phyloP scores from a whole-genome alignment of 2,888 invertebrate genomes.

The Eupithecia insigniata region DNA sequence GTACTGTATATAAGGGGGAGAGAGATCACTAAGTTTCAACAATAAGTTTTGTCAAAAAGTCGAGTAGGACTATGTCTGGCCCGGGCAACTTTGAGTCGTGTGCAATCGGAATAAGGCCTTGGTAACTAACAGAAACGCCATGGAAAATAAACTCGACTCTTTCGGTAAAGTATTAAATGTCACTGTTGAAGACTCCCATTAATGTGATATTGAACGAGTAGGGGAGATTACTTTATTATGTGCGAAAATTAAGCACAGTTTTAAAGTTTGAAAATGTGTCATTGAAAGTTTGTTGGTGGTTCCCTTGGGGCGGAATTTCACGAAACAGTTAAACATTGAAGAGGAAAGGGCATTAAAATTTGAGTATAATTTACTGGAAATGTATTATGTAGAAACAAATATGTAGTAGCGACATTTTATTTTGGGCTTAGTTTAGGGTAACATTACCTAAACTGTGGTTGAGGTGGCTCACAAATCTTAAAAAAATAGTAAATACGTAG shows the following conservation, averaged over 20 bases:
- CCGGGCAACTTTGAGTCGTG: slow-evolving; percentile 52
- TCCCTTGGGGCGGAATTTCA: slow-evolving; percentile 25
- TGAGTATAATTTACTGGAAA: not conserved
- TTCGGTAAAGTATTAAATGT: slow-evolving; percentile 79
- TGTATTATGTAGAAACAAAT: not conserved
- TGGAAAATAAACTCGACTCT: slow-evolving; percentile 59
- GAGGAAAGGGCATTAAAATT: not conserved
- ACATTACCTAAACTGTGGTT: too few species aligned
- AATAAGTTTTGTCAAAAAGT: slow-evolving; percentile 34
- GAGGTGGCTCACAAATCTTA: too few species aligned
- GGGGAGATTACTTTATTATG: slow-evolving; percentile 71
- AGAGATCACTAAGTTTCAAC: slow-evolving; percentile 29
- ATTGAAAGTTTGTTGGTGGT: slow-evolving; percentile 38
- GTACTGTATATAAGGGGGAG: slow-evolving; percentile 45
- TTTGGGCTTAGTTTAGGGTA: not conserved
- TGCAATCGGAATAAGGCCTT: slow-evolving; percentile 34
- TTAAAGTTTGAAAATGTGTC: slow-evolving; percentile 49
- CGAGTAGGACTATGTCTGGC: slow-evolving; percentile 33
- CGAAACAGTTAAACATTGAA: slow-evolving; percentile 10
- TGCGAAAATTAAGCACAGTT: slow-evolving; percentile 71
- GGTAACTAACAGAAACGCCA: slow-evolving; percentile 41
- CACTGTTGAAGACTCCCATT: slow-evolving; percentile 77
- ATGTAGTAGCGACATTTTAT: not conserved
- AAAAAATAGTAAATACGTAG: too few species aligned
- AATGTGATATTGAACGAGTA: slow-evolving; percentile 77